Conservation (phyloP, 2,797 vertebrate species). For the Parambassis ranga region DNA sequence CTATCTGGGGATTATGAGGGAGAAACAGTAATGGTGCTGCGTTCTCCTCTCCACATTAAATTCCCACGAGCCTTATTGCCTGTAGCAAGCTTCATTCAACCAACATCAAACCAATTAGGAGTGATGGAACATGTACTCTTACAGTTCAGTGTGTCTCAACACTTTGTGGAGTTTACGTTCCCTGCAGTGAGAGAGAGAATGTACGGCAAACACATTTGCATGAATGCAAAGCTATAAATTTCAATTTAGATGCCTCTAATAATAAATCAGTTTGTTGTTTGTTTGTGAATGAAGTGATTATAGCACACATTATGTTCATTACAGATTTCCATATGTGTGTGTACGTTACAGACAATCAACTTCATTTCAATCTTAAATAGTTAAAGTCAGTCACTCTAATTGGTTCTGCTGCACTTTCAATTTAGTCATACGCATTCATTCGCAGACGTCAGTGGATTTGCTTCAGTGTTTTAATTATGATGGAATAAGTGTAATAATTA, state of each 20-base stretch:
- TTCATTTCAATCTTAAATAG: background rate
- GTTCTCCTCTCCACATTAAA: conserved; percentile 8
- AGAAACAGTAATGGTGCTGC: background rate
- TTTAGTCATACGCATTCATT: background rate
- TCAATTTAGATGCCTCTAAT: background rate
- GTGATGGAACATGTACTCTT: background rate
- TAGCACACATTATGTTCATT: background rate
- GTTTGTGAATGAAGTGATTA: background rate
- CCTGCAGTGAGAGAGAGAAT: background rate
- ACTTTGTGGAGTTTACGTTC: background rate
- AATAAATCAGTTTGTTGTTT: background rate
- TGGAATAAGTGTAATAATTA: background rate
- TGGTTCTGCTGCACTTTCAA: background rate
- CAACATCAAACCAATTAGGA: conserved; percentile 41
- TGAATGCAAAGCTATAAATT: background rate
- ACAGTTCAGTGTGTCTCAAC: background rate
- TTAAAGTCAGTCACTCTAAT: background rate
- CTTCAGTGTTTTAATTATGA: background rate
- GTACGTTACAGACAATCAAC: background rate
- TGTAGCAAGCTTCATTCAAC: conserved; percentile 23
- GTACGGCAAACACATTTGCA: background rate
- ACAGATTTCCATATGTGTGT: background rate
- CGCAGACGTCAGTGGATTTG: background rate
- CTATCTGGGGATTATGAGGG: conserved; percentile 2
- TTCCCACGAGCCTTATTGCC: conserved; percentile 16